phyloP scores from a whole-genome alignment of 2,113 vertebrate species.

The Chitala chitala region DNA sequence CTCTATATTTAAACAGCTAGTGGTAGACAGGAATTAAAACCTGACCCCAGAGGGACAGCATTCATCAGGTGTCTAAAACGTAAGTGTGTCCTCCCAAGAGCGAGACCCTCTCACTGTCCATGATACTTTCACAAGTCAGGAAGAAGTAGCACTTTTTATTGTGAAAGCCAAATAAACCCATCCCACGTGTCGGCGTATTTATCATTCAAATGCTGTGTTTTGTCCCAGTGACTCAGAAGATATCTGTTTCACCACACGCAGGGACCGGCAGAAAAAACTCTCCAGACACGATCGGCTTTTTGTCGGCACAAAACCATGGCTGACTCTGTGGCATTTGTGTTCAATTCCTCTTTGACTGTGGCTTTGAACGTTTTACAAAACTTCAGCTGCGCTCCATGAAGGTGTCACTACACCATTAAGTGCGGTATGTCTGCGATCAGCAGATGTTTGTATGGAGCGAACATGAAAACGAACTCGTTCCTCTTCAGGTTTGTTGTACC shows the following conservation, averaged over 20 bases:
- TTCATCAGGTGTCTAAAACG: not conserved
- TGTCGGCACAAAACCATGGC: not conserved
- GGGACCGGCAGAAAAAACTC: not conserved
- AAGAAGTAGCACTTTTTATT: not conserved
- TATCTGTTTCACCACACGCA: not conserved
- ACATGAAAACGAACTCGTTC: not conserved
- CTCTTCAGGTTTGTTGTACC: not conserved
- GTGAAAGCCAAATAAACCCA: not conserved
- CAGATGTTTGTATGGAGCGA: not conserved
- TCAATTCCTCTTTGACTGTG: not conserved
- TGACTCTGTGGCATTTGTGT: constrained; percentile 8
- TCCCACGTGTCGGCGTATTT: not conserved
- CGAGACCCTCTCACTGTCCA: not conserved
- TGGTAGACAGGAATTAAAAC: not conserved
- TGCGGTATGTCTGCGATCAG: not conserved
- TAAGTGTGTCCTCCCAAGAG: not conserved
- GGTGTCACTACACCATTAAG: not conserved
- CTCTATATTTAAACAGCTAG: not conserved
- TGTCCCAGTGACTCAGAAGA: not conserved
- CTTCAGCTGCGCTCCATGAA: not conserved
- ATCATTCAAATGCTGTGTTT: not conserved
- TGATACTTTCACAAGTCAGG: not conserved
- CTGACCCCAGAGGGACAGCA: not conserved
- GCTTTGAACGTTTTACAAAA: not conserved
- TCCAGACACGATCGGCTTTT: not conserved